Evolutionary conservation across 92 coral and sea anemone genomes (phyloP).

Genomic region (Galaxea fascicularis): DNA sequence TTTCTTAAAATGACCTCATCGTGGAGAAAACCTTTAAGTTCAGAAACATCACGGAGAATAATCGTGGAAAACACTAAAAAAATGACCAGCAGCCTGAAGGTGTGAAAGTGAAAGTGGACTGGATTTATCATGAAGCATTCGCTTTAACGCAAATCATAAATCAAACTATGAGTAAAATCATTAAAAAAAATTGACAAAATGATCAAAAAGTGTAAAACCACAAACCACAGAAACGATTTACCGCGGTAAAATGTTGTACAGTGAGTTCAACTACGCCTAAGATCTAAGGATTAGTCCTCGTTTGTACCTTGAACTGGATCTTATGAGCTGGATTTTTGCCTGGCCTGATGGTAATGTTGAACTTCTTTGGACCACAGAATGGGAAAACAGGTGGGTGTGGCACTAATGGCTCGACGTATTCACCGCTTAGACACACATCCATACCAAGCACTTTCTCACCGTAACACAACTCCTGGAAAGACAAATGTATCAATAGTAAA

Average conservation of each 20-base stretch:
- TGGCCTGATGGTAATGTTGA: conserved; percentile 24
- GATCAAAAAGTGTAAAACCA: no score
- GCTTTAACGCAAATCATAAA: no score
- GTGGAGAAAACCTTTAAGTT: no score
- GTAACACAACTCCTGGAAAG: conserved; percentile 31
- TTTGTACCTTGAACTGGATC: conserved; percentile 11
- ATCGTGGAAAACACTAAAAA: no score
- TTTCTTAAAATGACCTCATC: no score
- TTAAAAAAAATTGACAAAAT: background rate
- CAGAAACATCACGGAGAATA: no score
- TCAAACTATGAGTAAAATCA: no score
- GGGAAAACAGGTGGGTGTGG: conserved; percentile 17
- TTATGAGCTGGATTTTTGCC: conserved; percentile 19
- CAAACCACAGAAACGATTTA: no score
- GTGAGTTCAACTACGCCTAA: no score
- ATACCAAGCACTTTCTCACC: conserved; percentile 28
- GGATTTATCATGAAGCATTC: no score
- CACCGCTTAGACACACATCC: conserved; percentile 42
- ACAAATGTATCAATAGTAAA: background rate
- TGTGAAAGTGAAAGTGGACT: no score
- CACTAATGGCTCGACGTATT: background rate
- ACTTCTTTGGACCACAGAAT: conserved; percentile 28
- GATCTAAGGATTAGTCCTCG: background rate
- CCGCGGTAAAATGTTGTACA: background rate
- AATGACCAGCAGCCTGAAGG: no score